Base-by-base conservation (phyloP, 1,140 invertebrate species). In the Monomorium pharaonis region DNA sequence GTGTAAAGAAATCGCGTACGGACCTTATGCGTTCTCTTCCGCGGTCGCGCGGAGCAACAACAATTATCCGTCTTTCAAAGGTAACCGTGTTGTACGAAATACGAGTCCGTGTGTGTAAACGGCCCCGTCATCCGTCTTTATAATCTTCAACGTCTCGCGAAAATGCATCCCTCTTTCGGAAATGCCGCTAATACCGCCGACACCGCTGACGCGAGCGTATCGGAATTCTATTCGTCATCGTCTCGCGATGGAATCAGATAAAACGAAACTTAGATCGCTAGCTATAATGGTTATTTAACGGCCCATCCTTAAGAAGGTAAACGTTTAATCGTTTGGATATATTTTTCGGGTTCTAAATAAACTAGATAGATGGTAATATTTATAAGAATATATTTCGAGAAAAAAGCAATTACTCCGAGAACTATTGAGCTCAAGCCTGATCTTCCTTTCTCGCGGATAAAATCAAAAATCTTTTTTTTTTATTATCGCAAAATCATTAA, bases 171-270 rank as follows among this genome's bases (percentile, higher is more conserved):
- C 33, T 58, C 37, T 60, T 58, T 58, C 30, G 63, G 42, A 69
- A 80, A 44, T 16, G n/a, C 78, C 24, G 27, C 14, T 44, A 44
- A 47, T 7, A 14, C 60, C 21, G 27, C 14, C 58, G 60, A 47
- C 14, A 14, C 44, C 21, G 37, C 63, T 67, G 37, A 67, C 63
- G 37, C 37, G 63, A 27, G 78, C 14, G 51, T 83, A 83, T 83
- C 67, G 78, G 78, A 83, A 83, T 83, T 30, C 78, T 83, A 83
- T 83, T 74, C 67, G 78, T 83, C 78, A 83, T 74, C 78, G 78
- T 83, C 78, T 83, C 78, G 51, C 67, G 54, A 83, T 44, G 42
- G n/a, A 74, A 58, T 44, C 78, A n/a, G 54, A 83, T 58, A 72
- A n/a, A 81, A 81, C 70, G 51, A 72, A 83, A 47, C 67, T 72